These are phyloP conservation scores for Artibeus lituratus DNA, from an alignment of 2,797 vertebrate genomes.

Conservation along the genomic window DNA sequence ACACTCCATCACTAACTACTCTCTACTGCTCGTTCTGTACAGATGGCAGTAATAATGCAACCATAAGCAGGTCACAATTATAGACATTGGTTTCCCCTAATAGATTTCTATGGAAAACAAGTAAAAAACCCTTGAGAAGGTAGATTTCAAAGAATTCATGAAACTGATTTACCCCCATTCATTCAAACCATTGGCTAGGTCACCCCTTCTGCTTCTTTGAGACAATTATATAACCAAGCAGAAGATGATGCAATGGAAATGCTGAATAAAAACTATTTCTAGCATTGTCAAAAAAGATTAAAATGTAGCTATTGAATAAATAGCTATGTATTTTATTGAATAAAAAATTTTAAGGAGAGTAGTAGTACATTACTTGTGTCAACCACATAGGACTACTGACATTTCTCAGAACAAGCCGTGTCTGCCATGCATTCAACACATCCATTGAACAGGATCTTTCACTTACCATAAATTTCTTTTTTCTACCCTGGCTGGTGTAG, in stretches of 20 bases:
- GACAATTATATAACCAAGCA: not conserved
- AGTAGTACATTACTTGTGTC: accelerated
- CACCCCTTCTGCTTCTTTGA: not conserved
- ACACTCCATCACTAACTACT: conserved; percentile 6
- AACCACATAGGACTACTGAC: not conserved
- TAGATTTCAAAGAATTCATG: not conserved
- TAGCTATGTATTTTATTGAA: not conserved
- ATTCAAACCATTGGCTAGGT: not conserved
- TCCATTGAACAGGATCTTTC: not conserved
- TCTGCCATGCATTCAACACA: not conserved
- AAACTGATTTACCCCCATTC: not conserved
- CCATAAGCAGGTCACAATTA: not conserved
- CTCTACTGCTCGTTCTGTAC: not conserved
- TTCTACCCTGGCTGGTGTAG: too few relatives aligned
- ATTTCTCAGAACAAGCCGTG: not conserved
- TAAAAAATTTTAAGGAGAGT: not conserved
- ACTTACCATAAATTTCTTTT: not conserved
- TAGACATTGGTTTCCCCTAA: not conserved
- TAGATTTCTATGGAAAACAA: not conserved
- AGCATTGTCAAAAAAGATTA: not conserved
- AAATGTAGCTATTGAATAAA: not conserved
- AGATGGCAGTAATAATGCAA: not conserved
- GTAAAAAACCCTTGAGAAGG: not conserved
- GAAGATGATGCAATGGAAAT: not conserved
- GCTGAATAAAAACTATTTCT: not conserved